Evolutionary conservation across 2,797 vertebrate genomes (phyloP), one percentile per base, ranked within the genome.

Genomic region (Mastacembelus armatus): DNA sequence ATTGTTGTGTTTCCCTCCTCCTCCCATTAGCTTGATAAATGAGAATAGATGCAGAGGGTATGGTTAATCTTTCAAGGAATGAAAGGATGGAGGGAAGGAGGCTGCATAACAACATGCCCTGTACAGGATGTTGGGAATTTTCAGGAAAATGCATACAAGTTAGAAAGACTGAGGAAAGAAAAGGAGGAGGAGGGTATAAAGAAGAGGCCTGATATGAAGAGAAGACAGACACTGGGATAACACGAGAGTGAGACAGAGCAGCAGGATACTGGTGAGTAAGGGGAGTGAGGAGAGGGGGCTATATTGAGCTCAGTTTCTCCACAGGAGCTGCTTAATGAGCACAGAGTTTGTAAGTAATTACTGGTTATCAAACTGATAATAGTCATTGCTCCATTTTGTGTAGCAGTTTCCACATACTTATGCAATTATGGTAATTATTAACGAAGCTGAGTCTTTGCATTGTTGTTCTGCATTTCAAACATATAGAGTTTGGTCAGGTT

Each of bases 321-420:
- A 69, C 87, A 80, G 89, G 89, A 88, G 81, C 80, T 55, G 82
- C 76, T 87, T 92, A 92, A 91, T 89, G 86, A 90, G 86, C 81
- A 48, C 80, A 58, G 85, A 88, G 79, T 91, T 90, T 88, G 79
- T 85, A 80, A 89, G 88, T 93, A 94, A 93, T 93, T 92, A 92
- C 91, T 80, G 88, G 91, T 88, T 93, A 91, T 92, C 91, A 93
- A 85, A 88, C 88, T 90, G 90, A 93, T 93, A 91, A 93, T 76
- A 92, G 91, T 88, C 85, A 89, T 91, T 88, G 82, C 85, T 87
- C 80, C 75, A 84, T 89, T 92, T 89, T 84, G 81, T 85, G 65
- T 70, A 60, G 82, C 80, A 49, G 74, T 89, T 85, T 89, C 88
- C 77, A 81, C 84, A 74, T 84, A 91, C 83, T 89, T 91, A 90